Evolutionary conservation across 2,113 vertebrate genomes (phyloP), one percentile per base, ranked within the genome.

Genomic region (Eidolon helvum): DNA sequence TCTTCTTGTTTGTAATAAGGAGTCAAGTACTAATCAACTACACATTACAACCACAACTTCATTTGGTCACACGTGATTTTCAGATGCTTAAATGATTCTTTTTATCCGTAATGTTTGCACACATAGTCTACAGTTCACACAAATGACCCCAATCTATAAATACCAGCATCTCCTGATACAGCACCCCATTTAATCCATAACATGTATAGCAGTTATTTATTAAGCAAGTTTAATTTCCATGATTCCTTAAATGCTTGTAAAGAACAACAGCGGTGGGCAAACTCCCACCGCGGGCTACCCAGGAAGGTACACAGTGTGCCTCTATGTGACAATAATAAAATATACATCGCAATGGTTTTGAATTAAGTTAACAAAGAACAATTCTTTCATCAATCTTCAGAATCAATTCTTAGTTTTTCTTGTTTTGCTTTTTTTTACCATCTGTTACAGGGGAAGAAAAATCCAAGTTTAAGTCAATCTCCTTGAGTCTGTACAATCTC

Each of bases 101-200:
- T 77, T 79, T 26, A 88, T 59, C 40, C 7, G 2, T 6, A 72
- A 69, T 63, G 82, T 74, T n/a, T 71, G 5, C 43, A 21, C 12
- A 2, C 19, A 69, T 35, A 93, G 57, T 35, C 26, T 22, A 65
- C 45, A 71, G 26, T 63, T 87, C 59, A 89, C 86, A 90, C 16
- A 87, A 93, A 77, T n/a, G 43, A 88, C 74, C 86, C 38, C 43
- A n/a, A 85, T 26, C 65, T 87, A 28, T 48, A 96, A 84, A 87
- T 35, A 95, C 26, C 3, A 89, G 50, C 50, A 50, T 59, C 26
- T n/a, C 28, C 12, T 66, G 80, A 66, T 59, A 61, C 12, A 74
- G 7, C 9, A 38, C 43, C 65, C 55, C 14, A 33, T 48, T 45
- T 45, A 61, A 48, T 68, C 14, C n/a, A 53, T 50, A 50, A 85